Base-by-base conservation (phyloP, 2,888 invertebrate species). In the Calameuta idolon region DNA sequence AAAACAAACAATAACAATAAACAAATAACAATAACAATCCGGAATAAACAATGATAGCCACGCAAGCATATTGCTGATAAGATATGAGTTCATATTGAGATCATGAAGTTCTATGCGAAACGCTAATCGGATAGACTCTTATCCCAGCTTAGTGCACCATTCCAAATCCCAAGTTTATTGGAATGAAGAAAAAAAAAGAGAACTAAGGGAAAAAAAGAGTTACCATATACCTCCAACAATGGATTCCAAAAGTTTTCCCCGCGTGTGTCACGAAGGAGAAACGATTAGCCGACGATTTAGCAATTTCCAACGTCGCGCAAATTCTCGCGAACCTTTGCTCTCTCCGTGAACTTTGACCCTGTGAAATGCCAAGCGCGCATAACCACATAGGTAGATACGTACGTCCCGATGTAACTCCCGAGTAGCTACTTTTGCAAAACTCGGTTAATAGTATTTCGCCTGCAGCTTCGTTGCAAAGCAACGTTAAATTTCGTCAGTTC, bases 371-470 rank as follows among this genome's bases (percentile, higher is more conserved):
- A 55, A 55, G 55, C 55, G 55, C 23, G 9, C 23, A 55, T 55
- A 55, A 55, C 55, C 55, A 55, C 55, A 15, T 23, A 55, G 55
- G 23, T 55, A 55, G 55, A 55, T 23, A 55, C 23, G 55, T 55
- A 55, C 55, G 2, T 55, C 55, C 23, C 23, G 55, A 55, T 35
- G 74, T 74, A 74, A 69, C 78, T 73, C 77, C 80, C 55, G 23
- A 23, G 23, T 55, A 23, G 55, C 55, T 83, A 77, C 83, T 79
- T 86, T 81, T 81, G 83, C 83, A 82, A 84, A 86, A 84, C 83
- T 82, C 79, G 80, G 82, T 85, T 84, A 83, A 84, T 81, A 83
- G 80, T 83, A 84, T 84, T 85, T 55, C 9, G 55, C 23, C 55
- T 55, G 55, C 23, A 55, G 55, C 23, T 5, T 23, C 55, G 23